Conservation (phyloP, 2,113 vertebrate genomes). For the Elephas maximus region DNA sequence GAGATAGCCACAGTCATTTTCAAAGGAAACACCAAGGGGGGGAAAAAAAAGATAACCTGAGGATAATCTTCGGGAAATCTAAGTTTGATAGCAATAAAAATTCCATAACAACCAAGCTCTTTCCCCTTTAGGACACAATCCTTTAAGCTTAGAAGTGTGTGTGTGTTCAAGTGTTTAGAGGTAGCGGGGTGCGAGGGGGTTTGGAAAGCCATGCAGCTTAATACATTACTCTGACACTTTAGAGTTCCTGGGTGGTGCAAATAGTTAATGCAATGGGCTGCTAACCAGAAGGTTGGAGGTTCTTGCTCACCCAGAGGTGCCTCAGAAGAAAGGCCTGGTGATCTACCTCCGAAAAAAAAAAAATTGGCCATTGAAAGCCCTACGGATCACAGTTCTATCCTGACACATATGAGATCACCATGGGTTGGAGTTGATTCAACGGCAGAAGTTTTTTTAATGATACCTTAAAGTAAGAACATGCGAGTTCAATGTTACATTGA, state of each 20-base stretch:
- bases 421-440: neutral
- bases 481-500: slow-evolving; percentile 47
- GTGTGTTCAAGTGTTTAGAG: neutral
- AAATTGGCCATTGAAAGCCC: neutral
- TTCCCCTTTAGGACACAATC: neutral
- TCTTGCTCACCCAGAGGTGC: neutral
- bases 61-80: neutral
- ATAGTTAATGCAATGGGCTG: neutral
- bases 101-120: neutral
- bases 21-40: neutral
- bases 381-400: neutral
- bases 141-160: neutral
- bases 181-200: neutral
- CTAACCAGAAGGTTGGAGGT: neutral
- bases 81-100: neutral
- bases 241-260: neutral
- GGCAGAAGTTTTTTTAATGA: neutral
- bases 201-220: neutral
- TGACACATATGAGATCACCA: neutral
- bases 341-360: neutral
- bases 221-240: slow-evolving; percentile 1
- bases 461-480: neutral
- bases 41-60: neutral
- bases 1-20: neutral
- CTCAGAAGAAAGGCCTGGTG: neutral